Base-by-base conservation (phyloP, 2,888 invertebrate genomes). In the Penaeus monodon region DNA sequence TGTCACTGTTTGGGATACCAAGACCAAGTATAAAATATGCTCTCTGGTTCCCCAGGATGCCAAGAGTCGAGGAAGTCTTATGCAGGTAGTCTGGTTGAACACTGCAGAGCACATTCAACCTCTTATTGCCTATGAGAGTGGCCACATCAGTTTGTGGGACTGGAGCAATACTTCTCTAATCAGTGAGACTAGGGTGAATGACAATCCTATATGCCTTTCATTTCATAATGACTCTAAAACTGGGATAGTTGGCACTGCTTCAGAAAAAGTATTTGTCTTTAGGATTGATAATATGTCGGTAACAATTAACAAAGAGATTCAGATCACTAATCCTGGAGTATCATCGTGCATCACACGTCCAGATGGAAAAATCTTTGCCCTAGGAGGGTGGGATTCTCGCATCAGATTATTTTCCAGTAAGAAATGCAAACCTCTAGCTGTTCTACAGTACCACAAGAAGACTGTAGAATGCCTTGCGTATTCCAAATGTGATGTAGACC, bases 301-400 rank as follows among this genome's bases (percentile, higher is more conserved):
- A 17, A 83, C 44, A 27, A 76, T 85, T 64, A 49, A 70, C 44
- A 83, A 83, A 57, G 87, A 90, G 33, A 74, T 88, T 70, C 49
- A 27, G 7, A 80, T 90, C 29, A 90, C 86, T 14, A 86, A 89
- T 74, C 66, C 88, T 49, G 90, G 90, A 66, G 49, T 88, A 20
- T 87, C 88, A 22, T 82, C 80, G 8, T 87, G 84, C 57, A 65
- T 80, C 7, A 70, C 83, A 27, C 77, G 90, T 24, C 88, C 86
- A n/a, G 90, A 90, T 73, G 84, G 88, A 17, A 89, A 88, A 49
- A 29, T 90, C 12, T 88, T 84, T 49, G 89, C 85, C 20, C 81
- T 85, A 4, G 90, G 89, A 63, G 89, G 90, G 44, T 90, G 90
- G 90, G 90, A 90, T 74, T 84, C 87, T 83, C 85, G 88, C 44